Base-by-base conservation (phyloP, 53 echinoderm and acorn worm genomes). In the Paracentrotus lividus region DNA sequence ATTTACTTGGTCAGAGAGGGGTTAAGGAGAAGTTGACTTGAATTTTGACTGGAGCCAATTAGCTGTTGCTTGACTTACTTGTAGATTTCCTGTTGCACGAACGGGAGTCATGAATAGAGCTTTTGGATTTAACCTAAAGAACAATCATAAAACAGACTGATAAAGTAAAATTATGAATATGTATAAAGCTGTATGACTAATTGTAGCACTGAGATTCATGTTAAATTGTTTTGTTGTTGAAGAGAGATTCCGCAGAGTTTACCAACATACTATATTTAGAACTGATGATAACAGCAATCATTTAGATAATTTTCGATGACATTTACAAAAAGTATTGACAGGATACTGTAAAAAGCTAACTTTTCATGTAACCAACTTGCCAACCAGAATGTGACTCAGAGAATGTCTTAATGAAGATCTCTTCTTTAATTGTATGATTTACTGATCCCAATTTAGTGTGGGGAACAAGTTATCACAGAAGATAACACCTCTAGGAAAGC, bases 31-130 rank as follows among this genome's bases (percentile, higher is more conserved):
- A 14, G 9, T 81, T 45, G 47, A 24, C 42, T 76, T 77, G 42
- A 23, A 20, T 77, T 77, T n/a, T 23, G 8, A 45, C 45, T 81
- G 81, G 81, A 12, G 81, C 81, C 81, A 47, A 45, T 81, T 26
- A 12, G 81, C 15, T 81, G 81, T n/a, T 49, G 47, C 10, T n/a
- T 81, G 81, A 26, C n/a, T 45, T 24, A 81, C 81, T 44, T 44
- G 8, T 2, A 81, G 47, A 81, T 81, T 81, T 81, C 24, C 47
- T 81, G 24, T 24, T 81, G 49, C 81, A 78, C 81, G 47, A 26
- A 45, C 81, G 47, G 45, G 12, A 81, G 26, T 67, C 27, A 31
- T 81, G 21, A 47, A 81, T 38, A 16, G 36, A 72, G 16, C 18
- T 8, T 57, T 57, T 16, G 21, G 31, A 69, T 69, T 34, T 29